Evolutionary conservation across 2,113 vertebrate species (phyloP).

Genomic region (Leucosticte australis): DNA sequence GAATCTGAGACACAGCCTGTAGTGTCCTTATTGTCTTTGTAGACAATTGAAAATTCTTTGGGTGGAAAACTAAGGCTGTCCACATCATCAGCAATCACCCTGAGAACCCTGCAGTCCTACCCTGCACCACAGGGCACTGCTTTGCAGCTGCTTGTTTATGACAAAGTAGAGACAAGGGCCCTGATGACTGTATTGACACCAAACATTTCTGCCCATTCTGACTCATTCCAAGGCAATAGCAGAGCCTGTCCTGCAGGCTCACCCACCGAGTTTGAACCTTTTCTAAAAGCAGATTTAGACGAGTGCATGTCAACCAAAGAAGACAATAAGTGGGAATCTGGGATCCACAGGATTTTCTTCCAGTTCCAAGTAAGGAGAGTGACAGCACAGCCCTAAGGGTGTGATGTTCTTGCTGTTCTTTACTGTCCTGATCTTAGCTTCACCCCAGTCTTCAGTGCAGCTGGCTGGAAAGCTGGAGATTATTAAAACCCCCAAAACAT

Average conservation of each 20-base stretch:
- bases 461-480: background rate
- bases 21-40: background rate
- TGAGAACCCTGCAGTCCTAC: background rate
- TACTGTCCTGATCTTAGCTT: background rate
- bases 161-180: background rate
- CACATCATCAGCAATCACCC: background rate
- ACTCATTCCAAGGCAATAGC: background rate
- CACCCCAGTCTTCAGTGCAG: background rate
- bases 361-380: background rate
- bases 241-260: background rate
- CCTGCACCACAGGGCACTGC: background rate
- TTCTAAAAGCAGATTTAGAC: background rate
- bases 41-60: background rate
- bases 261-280: rapidly evolving
- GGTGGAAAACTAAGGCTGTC: background rate
- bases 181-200: background rate
- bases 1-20: background rate
- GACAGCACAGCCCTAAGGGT: background rate
- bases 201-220: background rate
- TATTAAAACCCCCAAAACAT: background rate
- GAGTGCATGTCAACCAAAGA: background rate
- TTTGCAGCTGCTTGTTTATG: background rate
- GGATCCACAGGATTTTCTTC: background rate
- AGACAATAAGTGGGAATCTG: background rate
- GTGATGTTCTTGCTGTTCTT: background rate